Evolutionary conservation across 2,888 invertebrate genomes (phyloP).

Genomic region (Antitype chi): DNA sequence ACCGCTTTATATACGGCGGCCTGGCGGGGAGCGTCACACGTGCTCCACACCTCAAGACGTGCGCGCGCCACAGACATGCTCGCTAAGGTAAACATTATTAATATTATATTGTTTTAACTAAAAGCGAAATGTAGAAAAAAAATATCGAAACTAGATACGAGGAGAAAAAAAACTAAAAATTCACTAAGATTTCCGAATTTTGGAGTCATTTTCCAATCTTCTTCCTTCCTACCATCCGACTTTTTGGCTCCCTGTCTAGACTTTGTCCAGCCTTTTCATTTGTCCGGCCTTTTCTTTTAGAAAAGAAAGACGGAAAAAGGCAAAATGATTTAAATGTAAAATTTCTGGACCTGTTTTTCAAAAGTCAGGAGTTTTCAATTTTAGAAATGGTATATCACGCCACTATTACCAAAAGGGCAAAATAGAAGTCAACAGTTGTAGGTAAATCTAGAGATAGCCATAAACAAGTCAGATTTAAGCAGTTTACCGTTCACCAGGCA

Average conservation of each 20-base stretch:
- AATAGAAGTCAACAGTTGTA: background rate
- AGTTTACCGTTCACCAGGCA: background rate
- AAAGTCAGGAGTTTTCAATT: too few species aligned
- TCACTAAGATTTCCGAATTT: background rate
- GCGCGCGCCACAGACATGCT: conserved; percentile 85
- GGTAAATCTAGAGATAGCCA: background rate
- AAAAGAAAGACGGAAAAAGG: too few species aligned
- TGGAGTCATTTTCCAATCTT: background rate
- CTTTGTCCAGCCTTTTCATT: too few species aligned
- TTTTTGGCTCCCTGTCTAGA: too few species aligned
- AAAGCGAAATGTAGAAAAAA: background rate
- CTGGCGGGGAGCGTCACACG: conserved; percentile 75
- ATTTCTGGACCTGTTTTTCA: too few species aligned
- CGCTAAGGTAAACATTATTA: conserved; percentile 81
- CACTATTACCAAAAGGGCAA: background rate
- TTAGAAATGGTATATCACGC: background rate
- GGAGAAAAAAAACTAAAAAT: background rate
- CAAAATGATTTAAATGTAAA: too few species aligned
- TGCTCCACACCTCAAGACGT: conserved; percentile 73
- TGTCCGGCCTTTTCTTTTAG: too few species aligned
- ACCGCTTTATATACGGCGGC: conserved; percentile 77
- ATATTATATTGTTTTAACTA: conserved; percentile 8
- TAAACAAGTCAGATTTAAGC: background rate
- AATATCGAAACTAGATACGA: background rate
- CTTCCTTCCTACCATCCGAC: too few species aligned